phyloP scores from a whole-genome alignment of 2,113 vertebrate species.

The Brachypteracias leptosomus region DNA sequence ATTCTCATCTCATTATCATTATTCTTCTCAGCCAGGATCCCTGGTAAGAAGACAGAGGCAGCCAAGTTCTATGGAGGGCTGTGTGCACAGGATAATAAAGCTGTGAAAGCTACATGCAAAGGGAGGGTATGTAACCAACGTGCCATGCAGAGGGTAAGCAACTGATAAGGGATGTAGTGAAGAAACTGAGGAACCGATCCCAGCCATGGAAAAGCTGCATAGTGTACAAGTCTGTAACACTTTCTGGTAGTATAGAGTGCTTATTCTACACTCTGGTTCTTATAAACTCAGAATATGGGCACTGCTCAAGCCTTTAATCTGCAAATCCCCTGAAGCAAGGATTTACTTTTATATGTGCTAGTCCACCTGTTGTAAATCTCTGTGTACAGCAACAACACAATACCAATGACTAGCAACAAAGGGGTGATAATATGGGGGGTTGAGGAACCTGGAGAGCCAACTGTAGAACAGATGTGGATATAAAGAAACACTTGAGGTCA shows the following conservation, averaged over 20 bases:
- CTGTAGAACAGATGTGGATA: not conserved
- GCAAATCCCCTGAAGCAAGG: not conserved
- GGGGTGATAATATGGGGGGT: not conserved
- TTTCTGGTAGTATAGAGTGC: not conserved
- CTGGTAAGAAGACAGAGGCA: not conserved
- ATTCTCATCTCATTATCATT: slow-evolving; percentile 51
- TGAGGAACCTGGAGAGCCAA: not conserved
- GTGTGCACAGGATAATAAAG: not conserved
- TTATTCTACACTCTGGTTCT: not conserved
- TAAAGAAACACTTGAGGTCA: not conserved
- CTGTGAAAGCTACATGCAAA: not conserved
- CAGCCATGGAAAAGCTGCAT: not conserved
- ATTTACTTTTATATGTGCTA: not conserved
- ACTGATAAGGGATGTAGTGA: not conserved
- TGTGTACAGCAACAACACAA: not conserved
- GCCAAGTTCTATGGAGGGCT: not conserved
- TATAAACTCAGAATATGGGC: not conserved
- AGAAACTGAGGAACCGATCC: not conserved
- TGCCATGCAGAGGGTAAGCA: not conserved
- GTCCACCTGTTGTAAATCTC: not conserved
- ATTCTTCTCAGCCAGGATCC: slow-evolving; percentile 9
- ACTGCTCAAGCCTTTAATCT: not conserved
- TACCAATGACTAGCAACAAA: not conserved
- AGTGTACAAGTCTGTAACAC: not conserved
- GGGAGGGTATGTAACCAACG: not conserved